Percentiles rank a stretch among this genome's conserved stretches.
These are phyloP conservation scores for Hirudo medicinalis DNA, from an alignment of 1,140 invertebrate species.

Conservation along the genomic window DNA sequence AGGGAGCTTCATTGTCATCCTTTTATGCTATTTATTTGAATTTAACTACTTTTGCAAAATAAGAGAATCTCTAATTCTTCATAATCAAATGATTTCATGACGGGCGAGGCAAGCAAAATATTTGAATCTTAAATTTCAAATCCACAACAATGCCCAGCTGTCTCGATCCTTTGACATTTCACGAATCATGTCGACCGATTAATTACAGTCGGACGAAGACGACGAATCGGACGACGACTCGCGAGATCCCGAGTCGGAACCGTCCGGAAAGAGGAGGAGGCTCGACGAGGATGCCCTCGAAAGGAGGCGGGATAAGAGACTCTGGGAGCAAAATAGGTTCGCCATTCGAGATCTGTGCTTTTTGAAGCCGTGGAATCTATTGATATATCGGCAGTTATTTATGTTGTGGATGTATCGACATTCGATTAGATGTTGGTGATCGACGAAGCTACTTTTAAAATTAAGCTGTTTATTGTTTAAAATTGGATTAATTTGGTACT, in stretches of 20 bases:
- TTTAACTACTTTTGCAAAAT: background rate
- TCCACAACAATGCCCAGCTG: too few relatives aligned
- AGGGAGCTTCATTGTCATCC: too few relatives aligned
- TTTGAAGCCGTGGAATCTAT: too few relatives aligned
- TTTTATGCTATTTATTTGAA: too few relatives aligned
- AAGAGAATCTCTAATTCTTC: too few relatives aligned
- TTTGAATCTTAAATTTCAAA: too few relatives aligned
- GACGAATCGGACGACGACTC: constrained; percentile 36
- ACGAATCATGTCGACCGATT: background rate
- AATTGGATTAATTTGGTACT: background rate
- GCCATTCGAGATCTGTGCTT: too few relatives aligned
- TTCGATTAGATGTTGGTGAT: too few relatives aligned
- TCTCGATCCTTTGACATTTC: background rate
- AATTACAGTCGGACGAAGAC: constrained; percentile 28
- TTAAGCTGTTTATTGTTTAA: background rate
- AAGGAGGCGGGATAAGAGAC: constrained; percentile 53
- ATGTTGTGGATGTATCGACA: too few relatives aligned
- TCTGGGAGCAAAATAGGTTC: constrained; percentile 64
- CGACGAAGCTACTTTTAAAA: too few relatives aligned
- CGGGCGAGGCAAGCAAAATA: too few relatives aligned
- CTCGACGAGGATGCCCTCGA: constrained; percentile 59
- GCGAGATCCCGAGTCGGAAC: constrained; percentile 27
- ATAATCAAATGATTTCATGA: too few relatives aligned
- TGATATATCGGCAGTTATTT: background rate
- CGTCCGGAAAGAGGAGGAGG: constrained; percentile 48